A percentile compares a stretch with the other conserved stretches of the same genome.
These are phyloP conservation scores for Drosophila anceps DNA, from an alignment of 2,888 invertebrate genomes.

Conservation along the genomic window DNA sequence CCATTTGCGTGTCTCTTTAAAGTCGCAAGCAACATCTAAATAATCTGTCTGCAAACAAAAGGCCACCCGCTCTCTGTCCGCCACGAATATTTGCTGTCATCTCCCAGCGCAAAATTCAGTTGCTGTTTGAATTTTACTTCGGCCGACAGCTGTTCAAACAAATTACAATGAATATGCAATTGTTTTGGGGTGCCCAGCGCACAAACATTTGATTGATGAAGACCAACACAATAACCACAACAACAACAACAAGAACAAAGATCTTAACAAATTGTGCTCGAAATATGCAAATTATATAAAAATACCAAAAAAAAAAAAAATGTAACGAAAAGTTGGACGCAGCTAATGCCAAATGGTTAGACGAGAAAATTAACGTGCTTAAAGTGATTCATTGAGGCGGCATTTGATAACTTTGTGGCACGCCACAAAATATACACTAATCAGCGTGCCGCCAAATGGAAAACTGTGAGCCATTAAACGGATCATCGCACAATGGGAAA, in stretches of 20 bases:
- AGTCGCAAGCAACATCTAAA: conserved; percentile 49
- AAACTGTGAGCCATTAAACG: conserved; percentile 47
- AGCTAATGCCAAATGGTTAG: conserved; percentile 39
- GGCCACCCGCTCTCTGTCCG: not conserved
- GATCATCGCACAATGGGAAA: conserved; percentile 40
- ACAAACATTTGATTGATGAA: conserved; percentile 77
- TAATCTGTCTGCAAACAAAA: conserved; percentile 63
- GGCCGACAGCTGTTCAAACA: conserved; percentile 75
- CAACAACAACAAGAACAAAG: conserved; percentile 33
- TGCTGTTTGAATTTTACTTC: conserved; percentile 47
- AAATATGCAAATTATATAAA: conserved; percentile 52
- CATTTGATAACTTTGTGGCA: conserved; percentile 76
- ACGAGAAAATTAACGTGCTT: conserved; percentile 57
- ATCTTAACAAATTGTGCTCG: conserved; percentile 66
- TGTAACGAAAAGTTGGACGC: conserved; percentile 19
- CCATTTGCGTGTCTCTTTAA: conserved; percentile 73
- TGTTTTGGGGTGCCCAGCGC: conserved; percentile 49
- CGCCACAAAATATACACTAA: conserved; percentile 51
- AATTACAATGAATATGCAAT: conserved; percentile 79
- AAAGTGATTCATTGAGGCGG: conserved; percentile 68
- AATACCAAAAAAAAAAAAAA: not conserved
- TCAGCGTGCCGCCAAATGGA: conserved; percentile 45
- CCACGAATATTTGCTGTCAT: conserved; percentile 2
- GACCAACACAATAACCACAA: conserved; percentile 48
- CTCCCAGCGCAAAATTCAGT: conserved; percentile 4